Percentiles rank a stretch among this genome's conserved stretches.
Evolutionary conservation across 2,888 invertebrate genomes (phyloP).

Genomic region (Callyntrura sp.): DNA sequence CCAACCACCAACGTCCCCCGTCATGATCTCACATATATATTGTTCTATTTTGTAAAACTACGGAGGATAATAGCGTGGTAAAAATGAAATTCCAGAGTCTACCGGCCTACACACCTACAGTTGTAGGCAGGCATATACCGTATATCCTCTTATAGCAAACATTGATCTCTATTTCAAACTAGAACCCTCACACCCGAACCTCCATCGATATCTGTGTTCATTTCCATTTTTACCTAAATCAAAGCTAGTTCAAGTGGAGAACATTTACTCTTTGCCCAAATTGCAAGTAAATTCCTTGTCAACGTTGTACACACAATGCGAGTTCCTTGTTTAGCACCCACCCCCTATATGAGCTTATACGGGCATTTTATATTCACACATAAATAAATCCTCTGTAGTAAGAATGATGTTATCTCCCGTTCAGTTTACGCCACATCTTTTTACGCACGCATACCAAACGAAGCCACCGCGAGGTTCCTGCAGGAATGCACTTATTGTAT

Average conservation of each 20-base stretch:
- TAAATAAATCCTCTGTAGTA: slow-evolving; percentile 15
- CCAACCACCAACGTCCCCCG: background rate
- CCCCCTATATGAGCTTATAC: too few species aligned
- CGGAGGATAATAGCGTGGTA: slow-evolving; percentile 25
- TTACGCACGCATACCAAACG: slow-evolving; percentile 25
- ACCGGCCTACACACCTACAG: slow-evolving; percentile 71
- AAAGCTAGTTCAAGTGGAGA: too few species aligned
- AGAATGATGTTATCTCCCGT: slow-evolving; percentile 36
- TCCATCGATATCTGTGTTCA: too few species aligned
- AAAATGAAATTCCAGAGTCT: slow-evolving; percentile 73
- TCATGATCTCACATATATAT: slow-evolving; percentile 32
- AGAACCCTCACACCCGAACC: too few species aligned
- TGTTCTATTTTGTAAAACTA: slow-evolving; percentile 29
- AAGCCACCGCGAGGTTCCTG: slow-evolving; percentile 32
- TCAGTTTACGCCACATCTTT: background rate
- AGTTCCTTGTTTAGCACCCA: too few species aligned
- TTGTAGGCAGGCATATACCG: background rate
- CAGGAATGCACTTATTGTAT: slow-evolving; percentile 48
- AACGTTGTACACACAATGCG: background rate
- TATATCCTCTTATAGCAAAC: too few species aligned
- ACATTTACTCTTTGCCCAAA: background rate
- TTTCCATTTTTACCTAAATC: too few species aligned
- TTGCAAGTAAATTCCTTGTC: background rate
- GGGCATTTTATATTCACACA: slow-evolving; percentile 42
- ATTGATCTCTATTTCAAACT: too few species aligned